Evolutionary conservation across 2,888 invertebrate species (phyloP), one percentile per base, ranked within the genome.

Genomic region (Seira ritae): DNA sequence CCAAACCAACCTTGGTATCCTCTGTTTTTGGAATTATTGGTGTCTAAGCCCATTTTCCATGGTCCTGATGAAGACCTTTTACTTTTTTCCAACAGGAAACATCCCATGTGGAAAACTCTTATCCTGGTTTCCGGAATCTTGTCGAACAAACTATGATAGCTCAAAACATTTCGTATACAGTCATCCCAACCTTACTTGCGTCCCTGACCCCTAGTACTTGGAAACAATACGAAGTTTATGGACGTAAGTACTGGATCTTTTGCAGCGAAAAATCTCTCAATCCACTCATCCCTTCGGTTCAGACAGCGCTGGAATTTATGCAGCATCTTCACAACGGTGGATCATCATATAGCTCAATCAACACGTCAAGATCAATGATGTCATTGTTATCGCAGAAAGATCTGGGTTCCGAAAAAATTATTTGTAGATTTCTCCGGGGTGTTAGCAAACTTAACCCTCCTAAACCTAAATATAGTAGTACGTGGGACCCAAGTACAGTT

Each of bases 1-100:
- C 31, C 23, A 17, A 19, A 31, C 0, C 83, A 83, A 24, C 46
- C 73, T 1, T 83, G 83, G 83, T 83, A 31, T 62, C 78, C 77
- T 12, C 2, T 76, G 60, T 80, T 22, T 70, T 46, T 6, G 8
- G 6, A 15, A n/a, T 17, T 80, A 6, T 37, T n/a, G 0, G 22
- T 31, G 8, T 70, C 69, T n/a, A 2, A 62, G 15, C 15, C 15
- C 1, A 17, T 42, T 22, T 12, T 73, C 15, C n/a, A 24, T 0
- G n/a, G 22, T 0, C 19, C 42, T 8, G 24, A 15, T 22, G 15
- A 37, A 66, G 12, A 69, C 42, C n/a, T 79, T 2, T 19, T 84
- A 0, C n/a, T 55, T 62, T 65, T 20, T 74, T 66, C 78, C n/a
- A 37, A 46, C 46, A 74, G 70, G 10, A 1, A 15, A 31, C 75